Evolutionary conservation across 2,113 vertebrate species (phyloP), one percentile per base, ranked within the genome.

Genomic region (Enhydra lutris): DNA sequence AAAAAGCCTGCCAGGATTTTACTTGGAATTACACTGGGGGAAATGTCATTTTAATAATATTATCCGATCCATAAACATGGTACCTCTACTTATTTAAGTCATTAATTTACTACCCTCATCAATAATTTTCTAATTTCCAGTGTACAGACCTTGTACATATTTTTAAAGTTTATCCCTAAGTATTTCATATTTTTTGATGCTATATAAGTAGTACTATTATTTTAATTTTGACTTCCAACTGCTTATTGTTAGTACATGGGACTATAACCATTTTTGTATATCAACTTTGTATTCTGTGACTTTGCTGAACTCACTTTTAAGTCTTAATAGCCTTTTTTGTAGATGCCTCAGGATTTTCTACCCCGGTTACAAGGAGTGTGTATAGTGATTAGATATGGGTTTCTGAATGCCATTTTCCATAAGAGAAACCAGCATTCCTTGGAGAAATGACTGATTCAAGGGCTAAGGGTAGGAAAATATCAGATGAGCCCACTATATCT

Each of bases 191-290:
- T 81, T 91, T 91, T 69, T 74, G 9, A 67, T 78, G 67, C 31
- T 84, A 52, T 8, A 2, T 79, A 83, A 69, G 31, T 90, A 65
- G 29, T 47, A 85, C 7, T 18, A 1, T 55, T 81, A 73, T 61
- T 78, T 94, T 87, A 97, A 97, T 83, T 71, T 18, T 29, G 82
- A 87, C 87, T 88, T 95, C 50, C 34, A 90, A 89, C 36, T 26
- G 57, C 6, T 89, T 79, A 85, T 20, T 90, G 18, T 69, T 61
- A 93, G 63, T 65, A 78, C 29, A 57, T 31, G 18, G 14, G 67
- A 92, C 50, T 50, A 45, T 1, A 81, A 67, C 26, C 67, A 14
- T 59, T 90, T 90, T 42, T 39, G 26, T 36, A 42, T 17, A 61
- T 7, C 59, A 21, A 87, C 18, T 76, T 87, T 95, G 20, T 84